Base-by-base conservation (phyloP, 2,888 invertebrate genomes). In the Clivina fossor region DNA sequence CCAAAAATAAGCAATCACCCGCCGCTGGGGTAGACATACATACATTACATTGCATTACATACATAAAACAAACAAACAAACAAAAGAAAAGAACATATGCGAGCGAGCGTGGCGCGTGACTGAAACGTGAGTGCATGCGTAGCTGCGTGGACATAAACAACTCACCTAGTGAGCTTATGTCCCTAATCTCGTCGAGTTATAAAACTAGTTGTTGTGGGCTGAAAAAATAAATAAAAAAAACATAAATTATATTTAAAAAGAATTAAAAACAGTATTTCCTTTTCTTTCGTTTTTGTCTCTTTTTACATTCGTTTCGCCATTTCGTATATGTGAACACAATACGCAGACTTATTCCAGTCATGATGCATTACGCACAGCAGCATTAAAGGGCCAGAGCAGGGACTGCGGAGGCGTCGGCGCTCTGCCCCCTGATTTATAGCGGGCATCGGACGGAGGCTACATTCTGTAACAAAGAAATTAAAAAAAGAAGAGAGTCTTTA, bases 181-280 rank as follows among this genome's bases (percentile, higher is more conserved):
- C n/a, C n/a, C n/a, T n/a, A n/a, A n/a, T 38, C 35, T 38, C 47
- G 47, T 47, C 55, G 55, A 47, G 55, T 67, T 66, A 62, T n/a
- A n/a, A n/a, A n/a, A 67, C 64, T 66, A 67, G 66, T 69, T 65
- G 68, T 68, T 69, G 69, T 70, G 68, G 67, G 69, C 68, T 69
- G 69, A 68, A 66, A 63, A 69, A 24, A 24, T 7, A 24, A 24
- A 24, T n/a, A n/a, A n/a, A n/a, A n/a, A n/a, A n/a, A n/a, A n/a
- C n/a, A n/a, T n/a, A n/a, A n/a, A n/a, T n/a, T n/a, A n/a, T n/a
- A n/a, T n/a, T n/a, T n/a, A n/a, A n/a, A n/a, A n/a, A n/a, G n/a
- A n/a, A n/a, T n/a, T n/a, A 43, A 69, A 69, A 60, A 65, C 70
- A 70, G 71, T 71, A 71, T 70, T 69, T 68, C 69, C 62, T 65